Base-by-base conservation (phyloP, 2,113 vertebrate genomes). In the Antigone vipio region DNA sequence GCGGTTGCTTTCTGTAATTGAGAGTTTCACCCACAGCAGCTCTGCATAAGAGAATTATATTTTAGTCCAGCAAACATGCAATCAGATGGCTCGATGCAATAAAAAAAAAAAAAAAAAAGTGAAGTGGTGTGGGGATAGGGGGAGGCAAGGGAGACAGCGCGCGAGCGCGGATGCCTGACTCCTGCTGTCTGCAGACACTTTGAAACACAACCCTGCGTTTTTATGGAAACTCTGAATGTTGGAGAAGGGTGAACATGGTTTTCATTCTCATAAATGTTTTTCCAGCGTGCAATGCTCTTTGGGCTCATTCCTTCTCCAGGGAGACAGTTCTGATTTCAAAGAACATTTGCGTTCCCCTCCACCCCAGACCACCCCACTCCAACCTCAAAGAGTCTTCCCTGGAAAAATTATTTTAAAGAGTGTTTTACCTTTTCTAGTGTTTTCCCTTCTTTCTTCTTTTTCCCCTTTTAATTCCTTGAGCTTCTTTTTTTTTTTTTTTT, bases 181-280 rank as follows among this genome's bases (percentile, higher is more conserved):
- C 11, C 96, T 5, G 88, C 94, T 58, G 93, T 34, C 94, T 75
- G 95, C 88, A 91, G 96, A 30, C 95, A 2, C 92, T 85, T 22
- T 89, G 96, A 95, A 97, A 97, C 96, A 96, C 93, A 95, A 96
- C 76, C 88, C 93, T 67, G 89, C 52, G 4, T 69, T 95, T 97
- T 96, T 92, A 94, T 97, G 97, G 95, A 97, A 97, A 97, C 91
- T 97, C 95, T 96, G 97, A 97, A 97, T 95, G 96, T 59, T 96
- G 95, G 91, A 84, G 96, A 83, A 88, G 91, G 96, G 90, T 80
- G 95, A 96, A 96, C 93, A 96, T 80, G 92, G 92, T 95, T 97
- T 95, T 95, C 96, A 92, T 97, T 93, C 94, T 95, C 94, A 94
- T 63, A 95, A 97, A 96, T 95, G 95, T 94, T 95, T 93, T 95